A percentile compares a stretch with the other conserved stretches of the same genome.
These are phyloP conservation scores for Coronaproctus castanopsis DNA, from an alignment of 2,888 invertebrate species.

Conservation along the genomic window DNA sequence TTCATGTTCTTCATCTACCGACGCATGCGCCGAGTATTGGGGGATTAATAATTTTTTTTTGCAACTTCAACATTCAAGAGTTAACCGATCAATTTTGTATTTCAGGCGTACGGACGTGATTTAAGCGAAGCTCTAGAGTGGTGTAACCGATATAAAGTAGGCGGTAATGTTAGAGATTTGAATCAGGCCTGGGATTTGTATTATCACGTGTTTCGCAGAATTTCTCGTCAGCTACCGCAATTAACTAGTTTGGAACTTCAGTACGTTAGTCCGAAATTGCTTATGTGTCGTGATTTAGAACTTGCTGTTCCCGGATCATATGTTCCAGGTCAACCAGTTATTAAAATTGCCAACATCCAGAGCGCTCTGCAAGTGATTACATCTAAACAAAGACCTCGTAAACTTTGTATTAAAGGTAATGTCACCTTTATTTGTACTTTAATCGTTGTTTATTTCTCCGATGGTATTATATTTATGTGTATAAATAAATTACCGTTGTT, in stretches of 20 bases:
- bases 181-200: conserved; percentile 99
- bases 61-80: no score
- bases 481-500: no score
- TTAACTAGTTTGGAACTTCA: conserved; percentile 76
- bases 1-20: no score
- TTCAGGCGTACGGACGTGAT: conserved; percentile 74
- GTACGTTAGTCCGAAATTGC: conserved; percentile 82
- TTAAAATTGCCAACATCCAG: conserved; percentile 75
- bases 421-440: no score
- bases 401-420: conserved; percentile 60
- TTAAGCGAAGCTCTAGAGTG: conserved; percentile 85
- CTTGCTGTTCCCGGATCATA: conserved; percentile 96
- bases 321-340: conserved; percentile 72
- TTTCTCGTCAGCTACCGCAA: conserved; percentile 84
- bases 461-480: no score
- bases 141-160: conserved; percentile 58
- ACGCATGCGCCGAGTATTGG: no score
- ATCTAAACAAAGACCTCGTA: conserved; percentile 92
- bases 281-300: conserved; percentile 76
- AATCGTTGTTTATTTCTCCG: no score
- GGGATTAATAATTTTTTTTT: no score
- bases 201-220: conserved; percentile 92
- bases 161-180: conserved; percentile 70
- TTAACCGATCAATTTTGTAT: no score
- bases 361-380: conserved; percentile 87